Evolutionary conservation across 2,113 vertebrate genomes (phyloP).

Genomic region (Taxidea taxus): DNA sequence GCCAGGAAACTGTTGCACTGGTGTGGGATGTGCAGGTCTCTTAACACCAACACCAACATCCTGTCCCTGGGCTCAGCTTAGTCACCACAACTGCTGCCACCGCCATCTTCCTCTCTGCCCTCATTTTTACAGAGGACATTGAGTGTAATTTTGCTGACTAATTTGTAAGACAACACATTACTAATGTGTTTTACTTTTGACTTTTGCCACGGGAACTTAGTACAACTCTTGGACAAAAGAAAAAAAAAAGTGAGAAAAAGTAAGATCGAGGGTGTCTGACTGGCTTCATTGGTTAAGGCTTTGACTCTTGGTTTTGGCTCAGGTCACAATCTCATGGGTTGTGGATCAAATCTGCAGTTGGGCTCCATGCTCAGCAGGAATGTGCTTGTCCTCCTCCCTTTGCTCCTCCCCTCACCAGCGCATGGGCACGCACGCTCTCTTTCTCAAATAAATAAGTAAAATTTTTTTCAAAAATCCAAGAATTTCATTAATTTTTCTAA

Average conservation of each 20-base stretch:
- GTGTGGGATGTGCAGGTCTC: constrained; percentile 97
- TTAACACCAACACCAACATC: constrained; percentile 96
- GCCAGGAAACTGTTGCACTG: constrained; percentile 97
- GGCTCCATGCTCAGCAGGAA: too few relatives aligned
- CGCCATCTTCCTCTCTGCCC: constrained; percentile 42
- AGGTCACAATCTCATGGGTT: background rate
- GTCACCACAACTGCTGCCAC: background rate
- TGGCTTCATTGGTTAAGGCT: background rate
- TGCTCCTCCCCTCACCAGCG: background rate
- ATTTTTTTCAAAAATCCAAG: background rate
- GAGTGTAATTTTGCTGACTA: background rate
- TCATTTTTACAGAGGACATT: background rate
- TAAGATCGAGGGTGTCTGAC: background rate
- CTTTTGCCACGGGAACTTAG: background rate
- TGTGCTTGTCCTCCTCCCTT: background rate
- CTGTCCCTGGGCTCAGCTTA: constrained; percentile 52
- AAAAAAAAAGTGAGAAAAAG: background rate
- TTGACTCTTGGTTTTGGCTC: background rate
- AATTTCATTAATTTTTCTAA: background rate
- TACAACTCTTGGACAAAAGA: background rate
- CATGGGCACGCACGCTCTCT: background rate
- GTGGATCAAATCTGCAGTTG: background rate
- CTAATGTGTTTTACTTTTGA: background rate
- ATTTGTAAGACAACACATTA: background rate
- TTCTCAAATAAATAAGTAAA: background rate